phyloP scores from a whole-genome alignment of 35 echinoderm and acorn worm genomes.

The Patiria miniata region DNA sequence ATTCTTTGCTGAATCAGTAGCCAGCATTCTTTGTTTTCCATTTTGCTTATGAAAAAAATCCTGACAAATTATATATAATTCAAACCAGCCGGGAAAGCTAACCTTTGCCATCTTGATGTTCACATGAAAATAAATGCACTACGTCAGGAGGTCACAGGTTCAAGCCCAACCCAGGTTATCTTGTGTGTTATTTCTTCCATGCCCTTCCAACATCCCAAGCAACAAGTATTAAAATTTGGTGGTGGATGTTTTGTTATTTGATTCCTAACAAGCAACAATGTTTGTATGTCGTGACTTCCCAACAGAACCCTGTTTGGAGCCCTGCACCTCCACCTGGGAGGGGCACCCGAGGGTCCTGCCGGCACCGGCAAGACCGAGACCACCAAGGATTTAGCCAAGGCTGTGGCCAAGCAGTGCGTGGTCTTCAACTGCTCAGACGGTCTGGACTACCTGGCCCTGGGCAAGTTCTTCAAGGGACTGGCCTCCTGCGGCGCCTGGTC shows the following conservation, averaged over 20 bases:
- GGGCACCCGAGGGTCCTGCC: conserved; percentile 90
- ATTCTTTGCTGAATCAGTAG: too few relatives aligned
- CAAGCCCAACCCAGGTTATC: too few relatives aligned
- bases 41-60: too few relatives aligned
- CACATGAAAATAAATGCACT: too few relatives aligned
- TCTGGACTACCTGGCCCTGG: conserved; percentile 94
- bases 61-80: too few relatives aligned
- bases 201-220: too few relatives aligned
- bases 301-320: conserved; percentile 91
- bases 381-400: conserved; percentile 98
- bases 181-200: too few relatives aligned
- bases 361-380: conserved; percentile 95
- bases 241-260: neutral
- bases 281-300: neutral
- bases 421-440: conserved; percentile 99
- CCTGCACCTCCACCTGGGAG: conserved; percentile 91
- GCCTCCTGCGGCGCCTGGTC: conserved; percentile 98
- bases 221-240: too few relatives aligned
- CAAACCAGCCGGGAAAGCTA: too few relatives aligned
- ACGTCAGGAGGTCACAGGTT: too few relatives aligned
- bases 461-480: conserved; percentile 98
- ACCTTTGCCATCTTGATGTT: too few relatives aligned
- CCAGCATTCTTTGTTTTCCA: too few relatives aligned
- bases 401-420: conserved; percentile 98
- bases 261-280: neutral